Evolutionary conservation across 2,113 vertebrate genomes (phyloP), one percentile per base, ranked within the genome.

Genomic region (Dromiciops gliroides): DNA sequence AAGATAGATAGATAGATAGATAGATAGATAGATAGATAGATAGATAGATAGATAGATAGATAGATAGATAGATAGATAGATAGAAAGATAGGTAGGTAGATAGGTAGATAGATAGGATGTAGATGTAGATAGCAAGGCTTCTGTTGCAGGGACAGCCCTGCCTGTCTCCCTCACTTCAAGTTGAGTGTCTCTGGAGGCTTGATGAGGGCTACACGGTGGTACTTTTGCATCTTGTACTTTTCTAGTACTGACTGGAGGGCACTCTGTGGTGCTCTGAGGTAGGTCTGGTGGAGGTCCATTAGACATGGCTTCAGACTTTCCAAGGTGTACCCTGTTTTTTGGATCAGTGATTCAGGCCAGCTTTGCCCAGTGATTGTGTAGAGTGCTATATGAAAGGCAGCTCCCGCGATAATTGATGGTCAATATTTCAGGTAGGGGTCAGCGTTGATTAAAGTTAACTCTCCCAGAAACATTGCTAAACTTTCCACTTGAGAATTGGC

Each of bases 141-240:
- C 56, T 12, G 51, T 95, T 93, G 48, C 97, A 98, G 98, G 98
- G 97, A 98, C 94, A 98, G 96, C 93, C 95, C 53, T 95, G 95
- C 1, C 97, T 98, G 97, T 98, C 94, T 98, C 96, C 94, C 95
- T 98, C 98, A 96, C 97, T 94, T 97, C 96, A 98, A 91, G 91
- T 97, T 98, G 97, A 99, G 97, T 96, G 98, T 99, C 75, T 99
- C 97, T 94, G 99, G 99, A 28, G 99, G 98, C 0, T 99, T 98
- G 95, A 99, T 98, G 91, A 99, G 98, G 8, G 99, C 99, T 97
- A 99, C 99, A 95, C 99, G 98, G 7, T 98, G 98, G 97, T 99
- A 99, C 99, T 99, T 99, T 0, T 98, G 67, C 48, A 97, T 98
- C 98, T 99, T 99, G 98, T 99, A 99, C 97, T 99, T 99, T 94